Percentiles rank a stretch among this genome's conserved stretches.
These are phyloP conservation scores for Megalopta genalis DNA, from an alignment of 1,140 invertebrate genomes.

Conservation along the genomic window DNA sequence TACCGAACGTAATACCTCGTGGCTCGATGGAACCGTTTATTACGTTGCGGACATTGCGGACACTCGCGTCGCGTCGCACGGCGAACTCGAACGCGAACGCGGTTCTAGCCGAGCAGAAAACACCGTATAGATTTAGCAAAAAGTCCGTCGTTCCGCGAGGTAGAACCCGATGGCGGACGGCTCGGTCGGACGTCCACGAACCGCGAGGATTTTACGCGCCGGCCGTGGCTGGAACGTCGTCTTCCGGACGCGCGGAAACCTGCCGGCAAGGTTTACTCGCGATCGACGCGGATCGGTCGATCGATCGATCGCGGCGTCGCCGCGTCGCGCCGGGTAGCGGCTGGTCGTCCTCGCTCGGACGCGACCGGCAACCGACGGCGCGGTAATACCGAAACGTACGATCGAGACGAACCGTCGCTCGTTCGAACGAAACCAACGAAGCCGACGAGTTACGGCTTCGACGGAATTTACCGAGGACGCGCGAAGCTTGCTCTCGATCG, in stretches of 20 bases:
- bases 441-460: background rate
- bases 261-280: background rate
- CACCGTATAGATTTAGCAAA: too few species aligned
- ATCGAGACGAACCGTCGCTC: conserved; percentile 11
- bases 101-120: too few species aligned
- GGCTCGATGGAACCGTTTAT: too few species aligned
- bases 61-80: too few species aligned
- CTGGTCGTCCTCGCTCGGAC: too few species aligned
- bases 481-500: too few species aligned
- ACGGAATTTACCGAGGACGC: too few species aligned
- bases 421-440: background rate
- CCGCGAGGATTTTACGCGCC: conserved; percentile 21
- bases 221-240: background rate
- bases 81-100: too few species aligned
- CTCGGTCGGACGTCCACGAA: conserved; percentile 43
- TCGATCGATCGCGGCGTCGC: conserved; percentile 9
- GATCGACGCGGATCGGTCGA: conserved; percentile 14
- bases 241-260: background rate
- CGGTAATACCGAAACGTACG: conserved; percentile 21
- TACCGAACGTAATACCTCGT: too few species aligned
- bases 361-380: too few species aligned
- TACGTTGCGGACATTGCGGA: background rate
- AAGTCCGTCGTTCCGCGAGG: too few species aligned
- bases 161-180: conserved; percentile 31
- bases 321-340: background rate